Conservation (phyloP, 2,888 invertebrate genomes). For the Polydrusus cervinus region DNA sequence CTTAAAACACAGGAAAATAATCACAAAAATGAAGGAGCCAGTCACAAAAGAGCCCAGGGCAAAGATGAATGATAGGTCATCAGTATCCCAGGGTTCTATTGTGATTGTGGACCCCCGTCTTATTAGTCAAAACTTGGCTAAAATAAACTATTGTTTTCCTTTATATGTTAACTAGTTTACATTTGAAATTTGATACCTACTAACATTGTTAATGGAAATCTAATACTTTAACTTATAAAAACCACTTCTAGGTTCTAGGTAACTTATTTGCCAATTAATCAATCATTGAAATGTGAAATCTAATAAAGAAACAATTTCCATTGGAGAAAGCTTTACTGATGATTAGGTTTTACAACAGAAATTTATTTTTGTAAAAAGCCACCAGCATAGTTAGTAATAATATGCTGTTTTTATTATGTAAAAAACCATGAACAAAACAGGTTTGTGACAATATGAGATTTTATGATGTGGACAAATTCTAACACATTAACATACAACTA, state of each 20-base stretch:
- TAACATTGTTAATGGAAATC: too few relatives aligned
- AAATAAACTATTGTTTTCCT: too few relatives aligned
- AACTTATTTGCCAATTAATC: neutral
- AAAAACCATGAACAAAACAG: constrained; percentile 46
- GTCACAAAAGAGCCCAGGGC: too few relatives aligned
- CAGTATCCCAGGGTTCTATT: too few relatives aligned
- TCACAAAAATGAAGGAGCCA: too few relatives aligned
- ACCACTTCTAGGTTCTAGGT: neutral
- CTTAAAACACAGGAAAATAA: too few relatives aligned
- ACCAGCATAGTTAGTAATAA: neutral
- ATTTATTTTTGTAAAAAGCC: neutral
- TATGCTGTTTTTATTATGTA: constrained; percentile 36
- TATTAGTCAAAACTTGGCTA: too few relatives aligned
- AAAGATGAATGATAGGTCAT: too few relatives aligned
- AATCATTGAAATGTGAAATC: constrained; percentile 14
- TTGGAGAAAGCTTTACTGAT: constrained; percentile 16
- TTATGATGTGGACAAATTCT: constrained; percentile 48
- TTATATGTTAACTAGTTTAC: too few relatives aligned
- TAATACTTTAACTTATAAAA: too few relatives aligned
- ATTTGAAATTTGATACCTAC: too few relatives aligned
- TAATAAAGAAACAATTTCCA: neutral
- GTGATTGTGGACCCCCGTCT: too few relatives aligned
- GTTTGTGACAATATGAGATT: constrained; percentile 51
- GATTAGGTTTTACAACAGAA: neutral
- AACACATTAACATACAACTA: constrained; percentile 25